Percentiles rank a stretch among this genome's conserved stretches.
Evolutionary conservation across 2,797 vertebrate species (phyloP).

Genomic region (Cossypha heuglini): DNA sequence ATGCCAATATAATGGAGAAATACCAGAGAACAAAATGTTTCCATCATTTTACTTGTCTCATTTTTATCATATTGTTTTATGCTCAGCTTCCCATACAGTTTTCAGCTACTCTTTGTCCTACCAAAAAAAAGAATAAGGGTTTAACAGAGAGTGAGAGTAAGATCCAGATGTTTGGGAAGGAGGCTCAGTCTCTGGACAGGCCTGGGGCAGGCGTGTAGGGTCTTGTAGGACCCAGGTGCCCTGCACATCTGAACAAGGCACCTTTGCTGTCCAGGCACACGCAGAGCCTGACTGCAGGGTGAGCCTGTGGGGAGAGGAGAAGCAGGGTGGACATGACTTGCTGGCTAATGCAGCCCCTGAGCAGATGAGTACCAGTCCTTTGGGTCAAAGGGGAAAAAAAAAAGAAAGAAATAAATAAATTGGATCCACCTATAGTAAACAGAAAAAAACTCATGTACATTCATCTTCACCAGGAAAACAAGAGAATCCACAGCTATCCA

Average conservation of each 20-base stretch:
- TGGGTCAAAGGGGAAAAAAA: not conserved
- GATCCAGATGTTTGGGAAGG: not conserved
- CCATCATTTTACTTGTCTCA: not conserved
- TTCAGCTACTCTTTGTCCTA: not conserved
- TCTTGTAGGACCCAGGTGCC: not conserved
- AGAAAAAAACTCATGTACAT: not conserved
- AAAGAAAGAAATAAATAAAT: not conserved
- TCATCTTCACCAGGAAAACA: not conserved
- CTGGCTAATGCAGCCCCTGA: not conserved
- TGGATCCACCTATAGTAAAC: rapidly evolving
- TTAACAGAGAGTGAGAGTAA: not conserved
- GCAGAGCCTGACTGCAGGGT: not conserved
- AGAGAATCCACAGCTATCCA: not conserved
- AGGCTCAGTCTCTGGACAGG: not conserved
- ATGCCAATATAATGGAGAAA: not conserved
- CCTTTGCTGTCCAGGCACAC: not conserved
- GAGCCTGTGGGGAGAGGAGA: not conserved
- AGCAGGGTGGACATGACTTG: not conserved
- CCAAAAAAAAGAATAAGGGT: not conserved
- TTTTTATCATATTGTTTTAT: not conserved
- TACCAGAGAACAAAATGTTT: not conserved
- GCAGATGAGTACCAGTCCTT: not conserved
- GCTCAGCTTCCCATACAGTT: not conserved
- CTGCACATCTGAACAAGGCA: not conserved
- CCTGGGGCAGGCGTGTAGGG: not conserved